These are phyloP conservation scores for Boulengeromyrus knoepffleri DNA, from an alignment of 2,113 vertebrate genomes.

Conservation along the genomic window DNA sequence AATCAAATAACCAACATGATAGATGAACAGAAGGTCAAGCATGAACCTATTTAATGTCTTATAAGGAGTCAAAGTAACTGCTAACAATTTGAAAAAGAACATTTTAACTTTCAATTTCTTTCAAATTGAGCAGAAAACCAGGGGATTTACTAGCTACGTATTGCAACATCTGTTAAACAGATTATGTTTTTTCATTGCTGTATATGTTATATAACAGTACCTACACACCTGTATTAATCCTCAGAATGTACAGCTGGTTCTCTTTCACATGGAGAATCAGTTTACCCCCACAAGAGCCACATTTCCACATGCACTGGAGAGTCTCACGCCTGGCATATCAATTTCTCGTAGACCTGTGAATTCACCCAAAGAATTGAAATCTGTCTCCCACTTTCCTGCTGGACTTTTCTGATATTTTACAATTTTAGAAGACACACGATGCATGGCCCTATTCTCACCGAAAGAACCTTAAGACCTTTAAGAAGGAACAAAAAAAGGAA, in stretches of 20 bases:
- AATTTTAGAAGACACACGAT: background rate
- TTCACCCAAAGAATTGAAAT: background rate
- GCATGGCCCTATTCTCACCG: background rate
- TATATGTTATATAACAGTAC: background rate
- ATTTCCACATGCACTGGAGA: background rate
- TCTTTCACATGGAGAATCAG: background rate
- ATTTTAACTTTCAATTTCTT: background rate
- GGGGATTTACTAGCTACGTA: background rate
- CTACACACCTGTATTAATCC: background rate
- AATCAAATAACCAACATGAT: background rate
- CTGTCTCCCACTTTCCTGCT: background rate
- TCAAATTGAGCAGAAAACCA: background rate
- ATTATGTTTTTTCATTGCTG: background rate
- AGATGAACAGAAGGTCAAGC: background rate
- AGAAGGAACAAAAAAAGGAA: background rate
- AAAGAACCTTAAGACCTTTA: background rate
- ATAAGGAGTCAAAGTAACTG: background rate
- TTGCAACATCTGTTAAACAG: background rate
- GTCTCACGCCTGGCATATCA: background rate
- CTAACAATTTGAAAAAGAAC: background rate
- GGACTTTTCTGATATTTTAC: background rate
- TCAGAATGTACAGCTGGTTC: background rate
- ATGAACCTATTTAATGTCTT: background rate
- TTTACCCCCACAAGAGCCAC: background rate
- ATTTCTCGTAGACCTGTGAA: background rate